A percentile compares a stretch with the other conserved stretches of the same genome.
Evolutionary conservation across 2,113 vertebrate genomes (phyloP).

Genomic region (Trematocara marginatum): DNA sequence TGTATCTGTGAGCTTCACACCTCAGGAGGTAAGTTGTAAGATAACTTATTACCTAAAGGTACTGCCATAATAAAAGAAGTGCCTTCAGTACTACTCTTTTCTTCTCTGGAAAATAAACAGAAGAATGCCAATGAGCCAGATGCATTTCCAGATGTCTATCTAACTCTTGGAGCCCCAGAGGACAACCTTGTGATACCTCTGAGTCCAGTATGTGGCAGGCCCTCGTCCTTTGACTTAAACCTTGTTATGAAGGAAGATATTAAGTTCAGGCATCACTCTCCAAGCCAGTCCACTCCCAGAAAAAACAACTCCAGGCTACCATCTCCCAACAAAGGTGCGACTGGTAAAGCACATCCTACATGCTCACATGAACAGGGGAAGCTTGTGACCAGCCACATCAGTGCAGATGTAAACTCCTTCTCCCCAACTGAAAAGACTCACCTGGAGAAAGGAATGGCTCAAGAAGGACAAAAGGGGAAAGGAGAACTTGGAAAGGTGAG

Average conservation of each 20-base stretch:
- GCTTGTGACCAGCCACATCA: not conserved
- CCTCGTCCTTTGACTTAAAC: slow-evolving; percentile 61
- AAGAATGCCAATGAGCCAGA: not conserved
- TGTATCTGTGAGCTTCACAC: slow-evolving; percentile 66
- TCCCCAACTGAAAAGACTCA: slow-evolving; percentile 67
- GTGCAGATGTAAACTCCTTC: slow-evolving; percentile 55
- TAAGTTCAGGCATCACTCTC: slow-evolving; percentile 5
- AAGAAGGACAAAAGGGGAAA: slow-evolving; percentile 23
- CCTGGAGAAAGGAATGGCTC: slow-evolving; percentile 30
- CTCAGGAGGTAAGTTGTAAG: slow-evolving; percentile 47
- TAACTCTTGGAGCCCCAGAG: slow-evolving; percentile 63
- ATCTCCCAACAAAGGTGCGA: slow-evolving; percentile 28
- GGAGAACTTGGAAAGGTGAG: slow-evolving; percentile 6
- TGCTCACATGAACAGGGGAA: not conserved
- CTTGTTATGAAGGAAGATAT: slow-evolving; percentile 52
- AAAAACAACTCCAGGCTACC: slow-evolving; percentile 23
- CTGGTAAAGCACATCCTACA: not conserved
- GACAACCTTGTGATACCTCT: slow-evolving; percentile 65
- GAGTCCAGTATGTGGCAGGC: slow-evolving; percentile 39
- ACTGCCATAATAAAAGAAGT: not conserved
- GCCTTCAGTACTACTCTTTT: not conserved
- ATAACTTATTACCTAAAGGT: not conserved
- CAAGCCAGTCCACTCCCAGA: slow-evolving; percentile 21
- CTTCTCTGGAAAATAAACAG: slow-evolving; percentile 22
- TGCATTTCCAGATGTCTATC: slow-evolving; percentile 62